Evolutionary conservation across 2,113 vertebrate genomes (phyloP), one percentile per base, ranked within the genome.

Genomic region (Sinocyclocheilus grahami): DNA sequence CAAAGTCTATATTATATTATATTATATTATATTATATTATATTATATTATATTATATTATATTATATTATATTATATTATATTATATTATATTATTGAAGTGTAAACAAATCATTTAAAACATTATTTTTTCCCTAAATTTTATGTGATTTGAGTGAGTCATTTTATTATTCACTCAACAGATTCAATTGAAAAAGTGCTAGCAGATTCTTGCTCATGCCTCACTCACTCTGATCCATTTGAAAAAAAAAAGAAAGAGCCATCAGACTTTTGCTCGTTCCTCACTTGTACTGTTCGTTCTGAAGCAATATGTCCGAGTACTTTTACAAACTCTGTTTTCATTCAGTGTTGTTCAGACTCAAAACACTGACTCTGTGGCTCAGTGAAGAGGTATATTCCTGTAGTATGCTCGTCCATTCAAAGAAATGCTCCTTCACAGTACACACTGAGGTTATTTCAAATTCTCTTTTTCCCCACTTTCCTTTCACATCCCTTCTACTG

Each of bases 401-500:
- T 22, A 75, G 22, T n/a, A 46, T 14, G 11, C 39, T 48, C 4
- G 0, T 75, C 72, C 22, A 39, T 72, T 72, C 18, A 48, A 48
- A 48, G 11, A 48, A 75, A 75, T 5, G 42, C 72, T 48, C 39
- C 39, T 75, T 75, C 22, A 39, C 69, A 14, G 10, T 46, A n/a
- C 11, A 2, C 16, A 24, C 22, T 24, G 14, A 16, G 22, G 42
- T 75, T 75, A 75, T 75, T 75, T 75, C 2, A 2, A 48, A 75
- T 75, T 48, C 82, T 74, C 86, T 48, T 8, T 85, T 74, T 39
- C n/a, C 20, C n/a, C 37, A 71, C 69, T 51, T 74, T 58, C 4
- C 51, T 16, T 22, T 37, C 71, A 58, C 13, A 53, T 69, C 58
- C 42, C 77, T 72, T 24, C 27, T 55, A 20, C 65, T 86, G 33